Evolutionary conservation across 1,140 invertebrate genomes (phyloP).

Genomic region (Luehdorfia chinensis): DNA sequence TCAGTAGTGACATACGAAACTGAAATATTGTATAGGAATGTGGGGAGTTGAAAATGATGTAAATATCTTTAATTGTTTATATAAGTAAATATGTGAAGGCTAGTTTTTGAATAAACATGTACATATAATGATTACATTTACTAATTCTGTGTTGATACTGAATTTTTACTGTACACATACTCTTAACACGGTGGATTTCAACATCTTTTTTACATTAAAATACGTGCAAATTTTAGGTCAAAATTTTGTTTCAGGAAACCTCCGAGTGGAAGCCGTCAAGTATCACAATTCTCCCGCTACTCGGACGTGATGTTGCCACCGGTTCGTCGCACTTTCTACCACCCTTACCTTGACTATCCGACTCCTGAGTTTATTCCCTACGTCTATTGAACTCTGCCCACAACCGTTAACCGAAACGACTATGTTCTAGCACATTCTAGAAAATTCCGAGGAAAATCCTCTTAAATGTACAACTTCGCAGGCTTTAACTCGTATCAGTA

Average conservation of each 20-base stretch:
- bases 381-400: slow-evolving; percentile 44
- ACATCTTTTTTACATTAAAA: too few species aligned
- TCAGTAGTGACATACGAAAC: too few species aligned
- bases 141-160: too few species aligned
- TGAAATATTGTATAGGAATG: too few species aligned
- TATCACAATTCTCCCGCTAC: slow-evolving; percentile 68
- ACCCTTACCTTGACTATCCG: slow-evolving; percentile 54
- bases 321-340: slow-evolving; percentile 50
- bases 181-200: too few species aligned
- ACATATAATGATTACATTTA: too few species aligned
- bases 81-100: too few species aligned
- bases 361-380: slow-evolving; percentile 51
- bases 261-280: slow-evolving; percentile 52
- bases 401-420: slow-evolving; percentile 23
- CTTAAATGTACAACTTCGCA: slow-evolving; percentile 44
- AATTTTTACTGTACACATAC: too few species aligned
- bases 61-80: too few species aligned
- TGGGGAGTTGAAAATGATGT: too few species aligned
- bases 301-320: slow-evolving; percentile 64
- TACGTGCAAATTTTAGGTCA: too few species aligned
- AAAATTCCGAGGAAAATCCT: slow-evolving; percentile 25
- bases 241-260: slow-evolving; percentile 63
- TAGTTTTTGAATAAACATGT: too few species aligned
- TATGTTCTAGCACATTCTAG: slow-evolving; percentile 43
- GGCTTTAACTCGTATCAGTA: slow-evolving; percentile 59